Evolutionary conservation across 2,888 invertebrate genomes (phyloP), one percentile per base, ranked within the genome.

Genomic region (Bhutanitis thaidina): DNA sequence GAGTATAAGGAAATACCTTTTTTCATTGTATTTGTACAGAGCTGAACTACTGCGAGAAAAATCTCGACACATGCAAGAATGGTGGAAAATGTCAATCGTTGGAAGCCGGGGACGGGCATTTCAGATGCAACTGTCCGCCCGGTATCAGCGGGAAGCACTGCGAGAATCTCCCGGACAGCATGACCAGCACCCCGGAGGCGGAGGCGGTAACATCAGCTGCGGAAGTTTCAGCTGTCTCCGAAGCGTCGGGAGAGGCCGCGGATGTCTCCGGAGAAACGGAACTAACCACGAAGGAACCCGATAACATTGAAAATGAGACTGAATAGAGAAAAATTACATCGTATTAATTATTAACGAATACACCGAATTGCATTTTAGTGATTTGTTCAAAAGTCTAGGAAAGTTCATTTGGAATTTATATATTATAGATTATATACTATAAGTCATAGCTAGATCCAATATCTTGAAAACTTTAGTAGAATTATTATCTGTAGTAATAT

Each of bases 21-120:
- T n/a, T n/a, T n/a, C n/a, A n/a, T n/a, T n/a, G n/a, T n/a, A n/a
- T n/a, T 9, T 27, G 20, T 47, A 14, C 83, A 95, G 96, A 95
- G 71, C 83, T 97, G 48, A 96, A 94, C 65, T 96, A 93, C 83
- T 97, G 97, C 85, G 94, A 94, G 51, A 93, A 94, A 54, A 93
- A 97, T 71, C 91, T 92, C 0, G 90, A 88, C 44, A 91, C 93
- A 0, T 97, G 97, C 69, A 91, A 92, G 74, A 96, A 97, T 74
- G 94, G 93, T 3, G 96, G 94, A 0, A 94, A 93, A 65, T 97
- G 97, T 74, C 91, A 94, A 48, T 96, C 96, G 40, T 69, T 95
- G 53, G 93, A 94, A 30, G 92, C 93, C 51, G 93, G 93, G 46
- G 96, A 96, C 46, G 96, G 96, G 1, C 85, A 88, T 71, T 96